Conservation (phyloP, 2,888 invertebrate species). For the Mesorhabditis spiculigera region DNA sequence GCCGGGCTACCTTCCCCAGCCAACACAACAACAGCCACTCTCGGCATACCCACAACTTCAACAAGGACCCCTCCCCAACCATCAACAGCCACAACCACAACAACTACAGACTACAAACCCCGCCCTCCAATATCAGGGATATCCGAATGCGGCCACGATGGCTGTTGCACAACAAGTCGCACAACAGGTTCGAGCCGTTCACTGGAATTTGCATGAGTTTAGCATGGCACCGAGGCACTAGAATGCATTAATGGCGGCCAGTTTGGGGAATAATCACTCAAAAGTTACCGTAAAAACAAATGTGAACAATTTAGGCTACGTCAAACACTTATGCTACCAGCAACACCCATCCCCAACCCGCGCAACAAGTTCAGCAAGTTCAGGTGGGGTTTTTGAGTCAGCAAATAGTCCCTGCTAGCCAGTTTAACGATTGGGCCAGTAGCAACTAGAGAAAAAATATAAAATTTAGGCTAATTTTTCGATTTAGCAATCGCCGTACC, state of each 20-base stretch:
- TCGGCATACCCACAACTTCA: neutral
- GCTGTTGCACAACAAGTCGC: conserved; percentile 3
- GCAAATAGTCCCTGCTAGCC: no score
- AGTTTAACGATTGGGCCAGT: no score
- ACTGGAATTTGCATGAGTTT: no score
- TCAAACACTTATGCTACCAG: neutral
- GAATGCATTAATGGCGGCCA: no score
- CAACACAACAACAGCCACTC: neutral
- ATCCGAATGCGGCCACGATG: conserved; percentile 2
- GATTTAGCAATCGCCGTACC: neutral
- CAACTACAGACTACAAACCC: conserved; percentile 18
- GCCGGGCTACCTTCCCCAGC: neutral
- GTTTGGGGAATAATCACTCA: no score
- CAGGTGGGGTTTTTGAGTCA: no score
- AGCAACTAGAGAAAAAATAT: no score
- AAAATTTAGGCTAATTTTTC: no score
- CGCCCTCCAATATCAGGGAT: neutral
- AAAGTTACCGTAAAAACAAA: no score
- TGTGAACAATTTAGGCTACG: neutral
- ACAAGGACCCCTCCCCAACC: neutral
- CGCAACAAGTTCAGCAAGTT: no score
- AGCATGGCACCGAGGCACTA: no score
- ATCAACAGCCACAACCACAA: conserved; percentile 13
- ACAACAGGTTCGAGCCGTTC: neutral
- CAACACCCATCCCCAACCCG: neutral